Percentiles rank a stretch among this genome's conserved stretches.
Evolutionary conservation across 2,113 vertebrate species (phyloP).

Genomic region (Ceyx margarethae): DNA sequence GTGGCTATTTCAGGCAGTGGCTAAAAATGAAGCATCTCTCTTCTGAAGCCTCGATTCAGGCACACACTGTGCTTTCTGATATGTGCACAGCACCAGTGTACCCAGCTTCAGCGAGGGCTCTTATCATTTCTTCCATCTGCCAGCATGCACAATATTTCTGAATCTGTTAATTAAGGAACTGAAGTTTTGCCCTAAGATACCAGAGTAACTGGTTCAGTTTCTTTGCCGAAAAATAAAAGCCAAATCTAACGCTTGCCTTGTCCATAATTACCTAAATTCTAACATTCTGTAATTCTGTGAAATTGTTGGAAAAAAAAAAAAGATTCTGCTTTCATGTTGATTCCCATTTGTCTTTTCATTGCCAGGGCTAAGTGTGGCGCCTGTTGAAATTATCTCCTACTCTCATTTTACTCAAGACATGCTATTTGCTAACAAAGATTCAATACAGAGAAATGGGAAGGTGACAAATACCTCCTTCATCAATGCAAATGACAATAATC

Average conservation of each 20-base stretch:
- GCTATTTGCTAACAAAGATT: slow-evolving; percentile 58
- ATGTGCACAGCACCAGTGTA: background rate
- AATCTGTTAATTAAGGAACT: slow-evolving; percentile 55
- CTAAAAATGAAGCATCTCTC: background rate
- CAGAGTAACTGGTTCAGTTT: slow-evolving; percentile 11
- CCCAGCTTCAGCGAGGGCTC: slow-evolving; percentile 13
- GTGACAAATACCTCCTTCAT: slow-evolving; percentile 57
- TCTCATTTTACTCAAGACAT: slow-evolving; percentile 36
- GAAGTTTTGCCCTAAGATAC: slow-evolving; percentile 49
- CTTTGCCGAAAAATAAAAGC: background rate
- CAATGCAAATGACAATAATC: slow-evolving; percentile 52
- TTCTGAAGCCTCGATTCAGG: slow-evolving; percentile 5
- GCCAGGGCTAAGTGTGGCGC: background rate
- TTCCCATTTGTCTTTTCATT: slow-evolving; percentile 57
- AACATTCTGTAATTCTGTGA: too few species aligned
- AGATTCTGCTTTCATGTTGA: slow-evolving; percentile 42
- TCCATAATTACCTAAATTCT: slow-evolving; percentile 38
- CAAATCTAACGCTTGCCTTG: background rate
- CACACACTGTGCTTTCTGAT: slow-evolving; percentile 19
- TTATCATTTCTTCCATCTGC: slow-evolving; percentile 33
- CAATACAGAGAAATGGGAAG: slow-evolving; percentile 43
- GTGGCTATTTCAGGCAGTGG: background rate
- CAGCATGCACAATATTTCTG: background rate
- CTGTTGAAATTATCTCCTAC: slow-evolving; percentile 45
- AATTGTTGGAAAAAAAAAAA: slow-evolving; percentile 41